Evolutionary conservation across 2,797 vertebrate species (phyloP).

Genomic region (Philypnodon macrostomus): DNA sequence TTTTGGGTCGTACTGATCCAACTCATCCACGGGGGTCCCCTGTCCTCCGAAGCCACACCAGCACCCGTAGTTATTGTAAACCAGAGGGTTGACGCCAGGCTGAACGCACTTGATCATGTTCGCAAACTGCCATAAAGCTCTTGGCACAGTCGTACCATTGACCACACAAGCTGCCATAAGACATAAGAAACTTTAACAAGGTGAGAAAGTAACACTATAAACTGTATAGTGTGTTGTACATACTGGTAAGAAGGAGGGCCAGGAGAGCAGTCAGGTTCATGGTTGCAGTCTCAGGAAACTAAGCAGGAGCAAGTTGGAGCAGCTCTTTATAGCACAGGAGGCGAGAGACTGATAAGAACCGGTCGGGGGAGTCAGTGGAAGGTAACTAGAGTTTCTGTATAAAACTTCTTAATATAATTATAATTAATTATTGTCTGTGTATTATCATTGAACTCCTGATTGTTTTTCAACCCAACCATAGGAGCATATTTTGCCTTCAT

Average conservation of each 20-base stretch:
- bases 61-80: constrained; percentile 71
- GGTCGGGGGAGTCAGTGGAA: neutral
- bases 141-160: constrained; percentile 22
- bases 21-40: constrained; percentile 56
- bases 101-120: constrained; percentile 61
- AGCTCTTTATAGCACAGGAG: constrained; percentile 34
- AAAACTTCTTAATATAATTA: neutral
- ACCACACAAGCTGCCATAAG: constrained; percentile 35
- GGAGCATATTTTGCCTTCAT: neutral
- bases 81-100: constrained; percentile 52
- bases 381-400: neutral
- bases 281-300: constrained; percentile 1
- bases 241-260: constrained; percentile 59
- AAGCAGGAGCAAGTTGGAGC: neutral
- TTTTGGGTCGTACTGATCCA: constrained; percentile 57
- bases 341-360: constrained; percentile 24
- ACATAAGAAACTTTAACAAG: neutral
- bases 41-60: constrained; percentile 69
- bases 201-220: neutral
- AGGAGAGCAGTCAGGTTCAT: constrained; percentile 43
- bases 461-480: too few relatives aligned
- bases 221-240: constrained; percentile 4
- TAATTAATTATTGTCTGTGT: neutral
- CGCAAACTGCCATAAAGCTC: constrained; percentile 71
- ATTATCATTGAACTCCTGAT: neutral